phyloP scores from a whole-genome alignment of 2,888 invertebrate genomes.

The Drosophila tanythrix region DNA sequence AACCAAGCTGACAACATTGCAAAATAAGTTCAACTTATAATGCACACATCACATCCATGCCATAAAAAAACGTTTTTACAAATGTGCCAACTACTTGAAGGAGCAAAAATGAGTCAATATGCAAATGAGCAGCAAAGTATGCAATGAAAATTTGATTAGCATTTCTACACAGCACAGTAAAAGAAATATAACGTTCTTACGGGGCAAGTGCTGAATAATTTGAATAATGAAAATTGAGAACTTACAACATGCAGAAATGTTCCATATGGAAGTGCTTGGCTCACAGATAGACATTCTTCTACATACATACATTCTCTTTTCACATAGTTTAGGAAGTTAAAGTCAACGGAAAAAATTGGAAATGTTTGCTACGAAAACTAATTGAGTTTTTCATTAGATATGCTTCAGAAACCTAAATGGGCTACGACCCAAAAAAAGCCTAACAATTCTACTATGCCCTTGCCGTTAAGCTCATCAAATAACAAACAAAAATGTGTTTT shows the following conservation, averaged over 20 bases:
- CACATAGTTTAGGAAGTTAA: background rate
- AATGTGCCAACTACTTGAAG: conserved; percentile 18
- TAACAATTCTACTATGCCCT: conserved; percentile 13
- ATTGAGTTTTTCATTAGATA: conserved; percentile 25
- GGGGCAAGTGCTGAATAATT: conserved; percentile 18
- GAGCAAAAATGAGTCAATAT: conserved; percentile 35
- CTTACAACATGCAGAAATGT: background rate
- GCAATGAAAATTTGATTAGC: conserved; percentile 72
- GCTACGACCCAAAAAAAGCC: background rate
- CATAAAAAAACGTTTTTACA: conserved; percentile 26
- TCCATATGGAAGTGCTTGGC: background rate
- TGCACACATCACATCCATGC: conserved; percentile 33
- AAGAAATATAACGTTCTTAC: conserved; percentile 16
- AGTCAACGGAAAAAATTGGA: background rate
- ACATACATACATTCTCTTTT: background rate
- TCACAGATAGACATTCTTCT: background rate
- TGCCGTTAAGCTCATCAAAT: conserved; percentile 28
- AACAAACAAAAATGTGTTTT: conserved; percentile 26
- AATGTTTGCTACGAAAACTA: conserved; percentile 18
- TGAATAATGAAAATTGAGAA: background rate
- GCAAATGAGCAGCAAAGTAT: conserved; percentile 71
- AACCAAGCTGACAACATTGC: conserved; percentile 18
- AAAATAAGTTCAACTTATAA: conserved; percentile 25
- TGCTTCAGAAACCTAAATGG: conserved; percentile 19
- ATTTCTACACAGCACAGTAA: conserved; percentile 43